phyloP scores from a whole-genome alignment of 1,140 invertebrate species.

The Neuroterus valhalla region DNA sequence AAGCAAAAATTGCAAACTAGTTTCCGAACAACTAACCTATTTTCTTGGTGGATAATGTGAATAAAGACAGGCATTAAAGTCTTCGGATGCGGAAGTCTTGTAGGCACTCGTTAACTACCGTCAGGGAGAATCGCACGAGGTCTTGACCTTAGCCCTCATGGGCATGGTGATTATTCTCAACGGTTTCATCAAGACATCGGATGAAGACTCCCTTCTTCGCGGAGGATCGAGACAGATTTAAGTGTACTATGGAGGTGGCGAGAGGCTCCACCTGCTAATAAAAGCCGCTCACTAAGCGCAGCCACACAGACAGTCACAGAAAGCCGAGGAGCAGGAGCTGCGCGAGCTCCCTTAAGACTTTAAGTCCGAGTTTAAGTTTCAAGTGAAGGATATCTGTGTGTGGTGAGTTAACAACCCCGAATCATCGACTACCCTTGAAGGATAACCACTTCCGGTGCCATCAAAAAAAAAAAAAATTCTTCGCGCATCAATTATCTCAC shows the following conservation, averaged over 20 bases:
- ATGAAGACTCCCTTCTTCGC: slow-evolving; percentile 53
- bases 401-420: slow-evolving; percentile 61
- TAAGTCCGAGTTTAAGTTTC: slow-evolving; percentile 51
- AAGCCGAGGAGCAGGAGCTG: slow-evolving; percentile 69
- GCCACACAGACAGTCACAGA: slow-evolving; percentile 74
- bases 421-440: slow-evolving; percentile 24
- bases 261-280: slow-evolving; percentile 74
- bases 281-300: slow-evolving; percentile 74
- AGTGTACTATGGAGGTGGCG: slow-evolving; percentile 72
- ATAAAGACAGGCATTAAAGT: not conserved
- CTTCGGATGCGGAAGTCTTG: not conserved
- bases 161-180: slow-evolving; percentile 3
- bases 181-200: slow-evolving; percentile 9
- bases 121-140: not conserved
- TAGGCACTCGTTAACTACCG: not conserved
- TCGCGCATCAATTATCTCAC: not conserved
- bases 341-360: slow-evolving; percentile 60
- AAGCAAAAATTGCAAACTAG: too few relatives aligned
- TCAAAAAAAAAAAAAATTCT: not conserved
- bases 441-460: not conserved
- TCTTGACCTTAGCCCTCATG: slow-evolving; percentile 30
- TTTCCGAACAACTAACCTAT: too few relatives aligned
- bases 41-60: not conserved
- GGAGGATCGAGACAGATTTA: slow-evolving; percentile 57
- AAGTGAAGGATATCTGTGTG: slow-evolving; percentile 62